Base-by-base conservation (phyloP, 2,888 invertebrate genomes). In the Operophtera brumata region DNA sequence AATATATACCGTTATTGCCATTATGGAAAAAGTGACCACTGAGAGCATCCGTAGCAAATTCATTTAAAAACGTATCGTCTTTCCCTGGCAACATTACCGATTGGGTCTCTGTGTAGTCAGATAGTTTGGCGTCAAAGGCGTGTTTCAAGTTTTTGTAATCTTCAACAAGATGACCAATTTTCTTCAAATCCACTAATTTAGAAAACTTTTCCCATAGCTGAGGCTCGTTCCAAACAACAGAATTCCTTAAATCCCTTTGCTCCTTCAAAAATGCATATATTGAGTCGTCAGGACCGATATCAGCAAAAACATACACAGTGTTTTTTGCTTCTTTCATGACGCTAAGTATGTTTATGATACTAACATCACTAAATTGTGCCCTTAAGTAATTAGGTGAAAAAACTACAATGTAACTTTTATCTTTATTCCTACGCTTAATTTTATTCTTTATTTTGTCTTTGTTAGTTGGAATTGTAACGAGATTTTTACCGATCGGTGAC, bases 301-400 rank as follows among this genome's bases (percentile, higher is more conserved):
- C 88, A 13, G 74, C 77, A 58, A 86, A 89, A 57, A 89, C 66
- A 61, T 82, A 86, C 64, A 89, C 68, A 14, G 85, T 83, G 44
- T 86, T 78, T 14, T 45, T 48, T 0, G 43, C 37, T 10, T 52
- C 45, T 28, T 49, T 70, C 85, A 89, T 86, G 71, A 85, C 80
- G 13, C 77, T 80, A 35, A 80, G 81, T 64, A 89, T 88, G 73
- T 83, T 84, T 70, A 83, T 87, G 66, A 89, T 87, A 58, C 83
- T 84, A 45, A 88, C 82, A 40, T 87, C 78, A 63, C 80, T 80
- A 68, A 86, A 89, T 56, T 75, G 74, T 49, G 82, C 77, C 64
- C 75, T 81, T 74, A 88, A 76, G 65, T 84, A 88, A 71, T 86
- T 87, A 11, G 84, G 82, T 6, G 88, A 83, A 67, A 89, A 89